phyloP scores from a whole-genome alignment of 2,797 vertebrate species.

The Nothura maculosa region DNA sequence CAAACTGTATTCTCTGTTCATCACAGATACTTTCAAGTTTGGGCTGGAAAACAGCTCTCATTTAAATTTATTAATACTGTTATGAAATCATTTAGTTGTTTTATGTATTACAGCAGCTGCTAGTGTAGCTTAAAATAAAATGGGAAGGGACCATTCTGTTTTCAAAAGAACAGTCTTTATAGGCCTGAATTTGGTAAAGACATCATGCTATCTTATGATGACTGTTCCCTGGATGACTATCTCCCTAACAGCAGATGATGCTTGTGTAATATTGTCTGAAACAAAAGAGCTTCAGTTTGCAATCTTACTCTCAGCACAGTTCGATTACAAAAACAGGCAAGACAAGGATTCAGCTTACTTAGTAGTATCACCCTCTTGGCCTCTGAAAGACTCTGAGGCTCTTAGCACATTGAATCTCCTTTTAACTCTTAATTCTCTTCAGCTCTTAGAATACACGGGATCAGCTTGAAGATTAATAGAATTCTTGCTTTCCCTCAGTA shows the following conservation, averaged over 20 bases:
- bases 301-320: neutral
- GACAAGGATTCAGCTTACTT: neutral
- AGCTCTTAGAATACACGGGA: neutral
- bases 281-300: slow-evolving; percentile 35
- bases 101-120: slow-evolving; percentile 49
- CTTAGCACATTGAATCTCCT: neutral
- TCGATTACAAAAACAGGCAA: slow-evolving; percentile 6
- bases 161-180: slow-evolving; percentile 12
- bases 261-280: slow-evolving; percentile 37
- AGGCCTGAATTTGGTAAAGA: slow-evolving; percentile 8
- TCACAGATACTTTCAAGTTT: neutral
- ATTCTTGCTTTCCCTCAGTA: neutral
- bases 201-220: slow-evolving; percentile 19
- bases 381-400: neutral
- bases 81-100: slow-evolving; percentile 39
- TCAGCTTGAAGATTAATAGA: neutral
- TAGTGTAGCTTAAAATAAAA: slow-evolving; percentile 50
- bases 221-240: slow-evolving; percentile 51
- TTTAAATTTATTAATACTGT: slow-evolving; percentile 59
- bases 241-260: slow-evolving; percentile 56
- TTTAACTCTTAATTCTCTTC: neutral
- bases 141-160: slow-evolving; percentile 10
- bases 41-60: neutral
- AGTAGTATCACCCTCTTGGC: neutral
- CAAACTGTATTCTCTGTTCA: neutral